A percentile compares a stretch with the other conserved stretches of the same genome.
Evolutionary conservation across 2,113 vertebrate species (phyloP).

Genomic region (Uria lomvia): DNA sequence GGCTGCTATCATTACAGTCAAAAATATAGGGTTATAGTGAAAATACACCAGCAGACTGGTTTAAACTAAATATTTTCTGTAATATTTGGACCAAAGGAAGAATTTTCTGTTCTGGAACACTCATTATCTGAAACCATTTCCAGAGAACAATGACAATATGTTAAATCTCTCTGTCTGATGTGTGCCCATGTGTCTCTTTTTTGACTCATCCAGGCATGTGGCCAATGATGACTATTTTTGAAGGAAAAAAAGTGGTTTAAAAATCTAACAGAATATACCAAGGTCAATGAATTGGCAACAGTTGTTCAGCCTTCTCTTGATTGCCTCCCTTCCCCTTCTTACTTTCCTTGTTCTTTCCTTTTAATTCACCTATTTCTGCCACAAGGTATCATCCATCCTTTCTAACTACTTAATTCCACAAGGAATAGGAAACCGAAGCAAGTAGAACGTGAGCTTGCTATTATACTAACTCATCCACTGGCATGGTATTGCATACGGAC

Average conservation of each 20-base stretch:
- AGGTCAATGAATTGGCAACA: background rate
- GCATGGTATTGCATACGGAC: background rate
- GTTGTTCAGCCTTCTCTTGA: background rate
- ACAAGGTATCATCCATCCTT: background rate
- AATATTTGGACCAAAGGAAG: background rate
- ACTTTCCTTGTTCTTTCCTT: background rate
- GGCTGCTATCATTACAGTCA: background rate
- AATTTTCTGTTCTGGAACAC: slow-evolving; percentile 1
- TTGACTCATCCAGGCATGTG: background rate
- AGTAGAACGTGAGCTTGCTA: background rate
- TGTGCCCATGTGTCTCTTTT: slow-evolving; percentile 3
- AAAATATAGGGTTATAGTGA: background rate
- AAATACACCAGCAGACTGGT: background rate
- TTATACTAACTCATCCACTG: background rate
- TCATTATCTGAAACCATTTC: slow-evolving; percentile 3
- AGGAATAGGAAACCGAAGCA: background rate
- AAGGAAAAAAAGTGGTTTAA: background rate
- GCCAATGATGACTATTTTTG: slow-evolving; percentile 12
- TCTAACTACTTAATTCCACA: background rate
- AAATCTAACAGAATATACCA: background rate
- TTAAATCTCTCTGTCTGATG: background rate
- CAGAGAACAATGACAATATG: slow-evolving; percentile 10
- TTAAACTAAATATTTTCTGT: slow-evolving; percentile 25
- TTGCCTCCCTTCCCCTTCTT: background rate
- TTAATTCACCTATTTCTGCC: background rate